Conservation (phyloP, 2,888 invertebrate genomes). For the Ypsolopha scabrella region DNA sequence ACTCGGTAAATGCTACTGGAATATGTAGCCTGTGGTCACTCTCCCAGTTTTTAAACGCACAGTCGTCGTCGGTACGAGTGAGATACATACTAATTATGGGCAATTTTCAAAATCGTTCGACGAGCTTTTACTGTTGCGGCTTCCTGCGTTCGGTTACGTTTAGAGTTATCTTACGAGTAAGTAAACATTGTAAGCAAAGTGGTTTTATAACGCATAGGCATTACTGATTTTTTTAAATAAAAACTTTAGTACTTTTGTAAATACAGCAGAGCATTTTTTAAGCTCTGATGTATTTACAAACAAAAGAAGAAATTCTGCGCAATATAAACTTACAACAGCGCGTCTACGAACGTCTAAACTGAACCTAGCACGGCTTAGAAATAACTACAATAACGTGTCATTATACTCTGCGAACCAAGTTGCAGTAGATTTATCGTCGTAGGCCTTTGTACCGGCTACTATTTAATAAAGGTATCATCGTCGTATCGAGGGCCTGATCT, state of each 20-base stretch:
- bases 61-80: conserved; percentile 52
- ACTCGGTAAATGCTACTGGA: conserved; percentile 67
- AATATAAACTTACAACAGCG: too few relatives aligned
- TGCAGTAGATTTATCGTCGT: background rate
- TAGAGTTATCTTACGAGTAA: conserved; percentile 13
- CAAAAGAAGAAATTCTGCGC: too few relatives aligned
- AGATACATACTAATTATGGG: conserved; percentile 67
- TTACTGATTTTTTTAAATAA: too few relatives aligned
- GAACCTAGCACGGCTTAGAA: too few relatives aligned
- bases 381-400: too few relatives aligned
- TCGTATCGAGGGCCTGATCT: conserved; percentile 43
- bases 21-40: conserved; percentile 59
- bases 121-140: conserved; percentile 59
- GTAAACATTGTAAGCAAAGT: conserved; percentile 1
- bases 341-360: too few relatives aligned
- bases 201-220: background rate
- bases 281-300: too few relatives aligned
- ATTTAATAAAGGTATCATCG: conserved; percentile 64
- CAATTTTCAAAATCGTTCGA: conserved; percentile 67
- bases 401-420: too few relatives aligned
- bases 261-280: too few relatives aligned
- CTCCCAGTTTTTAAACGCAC: conserved; percentile 56
- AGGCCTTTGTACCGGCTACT: conserved; percentile 29
- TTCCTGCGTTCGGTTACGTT: conserved; percentile 50
- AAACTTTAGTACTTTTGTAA: too few relatives aligned